These are phyloP conservation scores for Chionodraco myersi DNA, from an alignment of 2,113 vertebrate species.

Conservation along the genomic window DNA sequence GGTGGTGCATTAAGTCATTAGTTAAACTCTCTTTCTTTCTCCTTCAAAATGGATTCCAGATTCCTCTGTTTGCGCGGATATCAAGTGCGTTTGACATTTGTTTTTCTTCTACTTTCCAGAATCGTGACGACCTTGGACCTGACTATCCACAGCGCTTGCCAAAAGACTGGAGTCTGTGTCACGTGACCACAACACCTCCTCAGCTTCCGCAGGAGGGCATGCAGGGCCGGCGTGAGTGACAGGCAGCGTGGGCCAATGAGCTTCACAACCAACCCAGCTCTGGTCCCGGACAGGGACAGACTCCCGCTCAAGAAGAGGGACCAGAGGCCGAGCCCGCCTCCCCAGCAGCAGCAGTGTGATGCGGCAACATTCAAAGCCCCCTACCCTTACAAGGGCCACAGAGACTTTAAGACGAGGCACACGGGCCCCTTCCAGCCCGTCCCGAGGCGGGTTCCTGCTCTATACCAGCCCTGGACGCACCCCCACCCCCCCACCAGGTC, in stretches of 20 bases:
- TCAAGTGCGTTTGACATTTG: conserved; percentile 20
- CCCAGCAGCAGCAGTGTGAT: conserved; percentile 52
- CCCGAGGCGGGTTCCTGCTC: conserved; percentile 46
- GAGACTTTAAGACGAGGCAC: conserved; percentile 52
- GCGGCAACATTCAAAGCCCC: conserved; percentile 79
- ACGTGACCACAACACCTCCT: conserved; percentile 42
- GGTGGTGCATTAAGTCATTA: conserved; percentile 24
- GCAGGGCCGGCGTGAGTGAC: conserved; percentile 46
- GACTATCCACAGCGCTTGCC: conserved; percentile 32
- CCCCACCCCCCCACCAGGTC: conserved; percentile 42
- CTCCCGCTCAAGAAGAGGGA: conserved; percentile 82
- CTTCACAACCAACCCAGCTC: conserved; percentile 57
- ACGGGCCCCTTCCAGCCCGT: conserved; percentile 57
- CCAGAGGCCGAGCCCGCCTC: conserved; percentile 53
- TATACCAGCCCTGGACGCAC: conserved; percentile 75
- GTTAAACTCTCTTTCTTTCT: neutral
- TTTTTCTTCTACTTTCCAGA: conserved; percentile 44
- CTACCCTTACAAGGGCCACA: conserved; percentile 74
- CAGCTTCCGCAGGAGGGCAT: conserved; percentile 34
- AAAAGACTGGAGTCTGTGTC: conserved; percentile 53
- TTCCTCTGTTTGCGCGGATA: neutral
- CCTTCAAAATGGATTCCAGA: neutral
- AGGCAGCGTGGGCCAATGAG: conserved; percentile 67
- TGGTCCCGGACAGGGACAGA: conserved; percentile 66
- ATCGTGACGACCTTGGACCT: conserved; percentile 40